These are phyloP conservation scores for Myodes glareolus DNA, from an alignment of 2,113 vertebrate species.

Conservation along the genomic window DNA sequence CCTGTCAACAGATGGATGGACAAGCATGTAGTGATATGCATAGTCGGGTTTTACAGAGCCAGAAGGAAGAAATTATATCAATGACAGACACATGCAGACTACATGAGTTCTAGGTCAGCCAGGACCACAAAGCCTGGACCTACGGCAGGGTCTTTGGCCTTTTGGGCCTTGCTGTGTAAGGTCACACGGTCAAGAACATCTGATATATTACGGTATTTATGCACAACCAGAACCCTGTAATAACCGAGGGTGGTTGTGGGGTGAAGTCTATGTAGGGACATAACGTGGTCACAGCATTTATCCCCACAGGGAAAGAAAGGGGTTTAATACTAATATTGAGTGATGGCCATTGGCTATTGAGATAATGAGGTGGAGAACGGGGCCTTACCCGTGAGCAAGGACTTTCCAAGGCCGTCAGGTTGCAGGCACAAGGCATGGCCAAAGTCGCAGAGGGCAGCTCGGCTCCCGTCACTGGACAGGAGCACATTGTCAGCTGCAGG, in stretches of 20 bases:
- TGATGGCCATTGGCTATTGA: background rate
- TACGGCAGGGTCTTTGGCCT: background rate
- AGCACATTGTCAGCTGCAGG: constrained; percentile 95
- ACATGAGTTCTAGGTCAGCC: background rate
- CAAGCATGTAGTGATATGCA: background rate
- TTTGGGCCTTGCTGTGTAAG: background rate
- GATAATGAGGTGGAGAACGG: background rate
- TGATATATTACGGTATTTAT: background rate
- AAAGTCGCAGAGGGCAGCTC: constrained; percentile 95
- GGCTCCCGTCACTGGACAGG: constrained; percentile 92
- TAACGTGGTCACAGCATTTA: background rate
- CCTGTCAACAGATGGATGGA: background rate
- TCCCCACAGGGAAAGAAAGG: background rate
- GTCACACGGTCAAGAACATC: background rate
- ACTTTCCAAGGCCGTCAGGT: constrained; percentile 86
- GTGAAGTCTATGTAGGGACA: background rate
- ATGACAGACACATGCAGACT: background rate
- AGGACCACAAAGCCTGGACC: background rate
- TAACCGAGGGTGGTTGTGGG: background rate
- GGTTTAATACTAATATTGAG: background rate
- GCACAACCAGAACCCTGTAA: background rate
- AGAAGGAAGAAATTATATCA: background rate
- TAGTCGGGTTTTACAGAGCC: background rate
- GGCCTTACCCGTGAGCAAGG: constrained; percentile 86
- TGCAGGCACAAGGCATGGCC: constrained; percentile 93